phyloP scores from a whole-genome alignment of 2,113 vertebrate genomes.

The Callospermophilus lateralis region DNA sequence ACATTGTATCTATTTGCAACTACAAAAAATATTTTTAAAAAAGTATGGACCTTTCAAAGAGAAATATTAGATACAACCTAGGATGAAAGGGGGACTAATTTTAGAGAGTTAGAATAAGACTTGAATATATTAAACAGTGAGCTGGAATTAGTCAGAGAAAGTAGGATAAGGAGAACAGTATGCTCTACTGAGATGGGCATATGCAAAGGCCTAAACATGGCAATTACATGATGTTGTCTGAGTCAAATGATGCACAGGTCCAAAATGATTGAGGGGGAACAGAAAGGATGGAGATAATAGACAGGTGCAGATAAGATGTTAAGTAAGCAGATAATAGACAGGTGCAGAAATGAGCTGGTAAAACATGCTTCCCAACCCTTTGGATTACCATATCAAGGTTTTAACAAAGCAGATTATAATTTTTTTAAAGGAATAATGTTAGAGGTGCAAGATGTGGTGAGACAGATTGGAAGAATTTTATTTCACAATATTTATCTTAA shows the following conservation, averaged over 20 bases:
- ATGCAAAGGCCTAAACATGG: background rate
- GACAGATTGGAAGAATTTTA: background rate
- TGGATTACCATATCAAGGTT: background rate
- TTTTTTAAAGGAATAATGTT: background rate
- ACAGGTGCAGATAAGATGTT: background rate
- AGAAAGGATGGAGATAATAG: background rate
- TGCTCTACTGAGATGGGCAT: background rate
- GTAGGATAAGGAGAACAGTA: background rate
- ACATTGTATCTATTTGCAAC: too few relatives aligned
- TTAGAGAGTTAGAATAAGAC: background rate
- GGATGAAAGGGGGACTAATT: background rate
- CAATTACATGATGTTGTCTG: background rate
- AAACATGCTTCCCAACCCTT: background rate
- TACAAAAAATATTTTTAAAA: too few relatives aligned
- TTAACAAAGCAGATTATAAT: background rate
- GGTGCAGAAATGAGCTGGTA: background rate
- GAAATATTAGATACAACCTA: background rate
- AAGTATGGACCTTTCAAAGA: constrained; percentile 2
- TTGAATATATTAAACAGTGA: background rate
- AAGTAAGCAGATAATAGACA: background rate
- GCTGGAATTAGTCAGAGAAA: background rate
- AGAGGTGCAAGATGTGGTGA: background rate
- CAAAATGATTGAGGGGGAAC: background rate
- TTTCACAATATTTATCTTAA: constrained; percentile 9
- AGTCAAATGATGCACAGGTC: background rate